A percentile compares a stretch with the other conserved stretches of the same genome.
These are phyloP conservation scores for Malacosoma neustria DNA, from an alignment of 2,888 invertebrate species.

Conservation along the genomic window DNA sequence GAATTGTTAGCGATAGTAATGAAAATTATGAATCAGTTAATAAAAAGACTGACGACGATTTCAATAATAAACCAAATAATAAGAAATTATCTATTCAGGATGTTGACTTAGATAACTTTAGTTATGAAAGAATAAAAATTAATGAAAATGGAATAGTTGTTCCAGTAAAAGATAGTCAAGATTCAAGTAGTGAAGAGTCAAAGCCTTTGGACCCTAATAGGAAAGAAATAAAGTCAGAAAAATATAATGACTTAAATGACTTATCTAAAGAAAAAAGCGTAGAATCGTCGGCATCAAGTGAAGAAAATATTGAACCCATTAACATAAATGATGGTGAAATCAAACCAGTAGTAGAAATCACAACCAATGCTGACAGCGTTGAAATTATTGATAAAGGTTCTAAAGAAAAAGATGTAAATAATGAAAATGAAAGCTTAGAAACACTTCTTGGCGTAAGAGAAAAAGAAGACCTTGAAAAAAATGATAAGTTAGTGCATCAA, in stretches of 20 bases:
- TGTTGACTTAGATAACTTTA: constrained; percentile 38
- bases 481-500: constrained; percentile 21
- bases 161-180: constrained; percentile 23
- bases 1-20: constrained; percentile 6
- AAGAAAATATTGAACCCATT: constrained; percentile 23
- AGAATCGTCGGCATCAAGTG: constrained; percentile 13
- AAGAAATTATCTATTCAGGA: constrained; percentile 24
- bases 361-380: constrained; percentile 30
- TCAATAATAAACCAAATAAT: constrained; percentile 5
- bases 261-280: constrained; percentile 13
- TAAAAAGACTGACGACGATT: constrained; percentile 1
- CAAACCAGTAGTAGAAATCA: constrained; percentile 57
- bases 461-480: constrained; percentile 18
- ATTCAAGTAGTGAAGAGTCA: constrained; percentile 20
- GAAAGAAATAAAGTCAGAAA: constrained; percentile 14
- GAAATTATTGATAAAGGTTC: constrained; percentile 27
- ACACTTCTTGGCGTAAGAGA: constrained; percentile 25
- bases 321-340: constrained; percentile 51
- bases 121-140: constrained; percentile 36
- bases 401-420: constrained; percentile 18
- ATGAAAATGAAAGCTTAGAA: constrained; percentile 32
- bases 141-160: constrained; percentile 34
- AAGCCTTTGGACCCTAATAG: constrained; percentile 17
- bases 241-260: constrained; percentile 12
- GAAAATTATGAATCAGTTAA: constrained; percentile 16